Conservation (phyloP, 2,888 invertebrate genomes). For the Baccha elongata region DNA sequence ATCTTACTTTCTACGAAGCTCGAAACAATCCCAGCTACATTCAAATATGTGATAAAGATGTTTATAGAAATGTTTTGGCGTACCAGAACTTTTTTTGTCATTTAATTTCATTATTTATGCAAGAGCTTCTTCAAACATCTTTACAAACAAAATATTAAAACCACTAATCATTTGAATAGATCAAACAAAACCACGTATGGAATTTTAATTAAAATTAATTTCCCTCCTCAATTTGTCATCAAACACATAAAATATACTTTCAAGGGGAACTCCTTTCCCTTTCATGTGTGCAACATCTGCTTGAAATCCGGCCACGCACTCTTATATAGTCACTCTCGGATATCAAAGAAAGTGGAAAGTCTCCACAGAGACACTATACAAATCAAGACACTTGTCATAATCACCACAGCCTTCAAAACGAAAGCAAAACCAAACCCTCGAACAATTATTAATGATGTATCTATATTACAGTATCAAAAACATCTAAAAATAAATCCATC, state of each 20-base stretch:
- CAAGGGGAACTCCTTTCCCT: conserved; percentile 35
- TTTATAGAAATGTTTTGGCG: too few species aligned
- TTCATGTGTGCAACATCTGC: conserved; percentile 66
- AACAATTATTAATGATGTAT: conserved; percentile 72
- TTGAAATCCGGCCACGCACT: conserved; percentile 41
- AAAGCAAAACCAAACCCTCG: conserved; percentile 48
- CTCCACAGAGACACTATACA: conserved; percentile 39
- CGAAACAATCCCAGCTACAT: too few species aligned
- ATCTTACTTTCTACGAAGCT: too few species aligned
- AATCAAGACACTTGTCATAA: conserved; percentile 68
- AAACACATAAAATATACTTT: conserved; percentile 50
- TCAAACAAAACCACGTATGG: conserved; percentile 43
- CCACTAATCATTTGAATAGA: neutral
- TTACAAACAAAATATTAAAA: neutral
- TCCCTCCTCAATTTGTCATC: conserved; percentile 65
- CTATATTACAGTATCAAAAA: conserved; percentile 65
- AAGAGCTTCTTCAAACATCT: neutral
- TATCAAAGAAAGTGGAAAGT: conserved; percentile 55
- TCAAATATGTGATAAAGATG: too few species aligned
- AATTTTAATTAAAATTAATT: conserved; percentile 68
- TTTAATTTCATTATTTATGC: neutral
- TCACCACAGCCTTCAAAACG: conserved; percentile 41
- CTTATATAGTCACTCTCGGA: conserved; percentile 14
- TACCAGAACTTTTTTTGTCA: too few species aligned
- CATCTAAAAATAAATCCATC: conserved; percentile 63